Conservation (phyloP, 2,888 invertebrate genomes). For the Cryptocheilus praepositus region DNA sequence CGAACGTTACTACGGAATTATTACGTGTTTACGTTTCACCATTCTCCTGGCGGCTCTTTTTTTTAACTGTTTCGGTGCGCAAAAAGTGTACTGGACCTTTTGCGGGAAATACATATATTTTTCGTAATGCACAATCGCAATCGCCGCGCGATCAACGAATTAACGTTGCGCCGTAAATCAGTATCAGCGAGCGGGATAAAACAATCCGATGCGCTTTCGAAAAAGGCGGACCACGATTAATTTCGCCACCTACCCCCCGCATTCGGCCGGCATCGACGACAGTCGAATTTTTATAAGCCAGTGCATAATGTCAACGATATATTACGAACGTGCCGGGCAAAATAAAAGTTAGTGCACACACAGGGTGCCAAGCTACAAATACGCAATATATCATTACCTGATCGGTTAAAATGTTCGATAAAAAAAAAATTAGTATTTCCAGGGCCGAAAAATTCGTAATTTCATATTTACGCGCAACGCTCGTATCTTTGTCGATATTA, state of each 20-base stretch:
- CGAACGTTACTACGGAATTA: too few relatives aligned
- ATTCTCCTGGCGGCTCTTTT: too few relatives aligned
- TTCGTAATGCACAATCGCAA: conserved; percentile 44
- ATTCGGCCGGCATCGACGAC: conserved; percentile 45
- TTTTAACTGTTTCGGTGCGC: too few relatives aligned
- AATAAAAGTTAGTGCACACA: conserved; percentile 19
- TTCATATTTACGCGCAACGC: too few relatives aligned
- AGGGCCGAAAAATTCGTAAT: too few relatives aligned
- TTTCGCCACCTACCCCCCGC: conserved; percentile 18
- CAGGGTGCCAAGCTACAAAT: too few relatives aligned
- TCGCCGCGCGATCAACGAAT: conserved; percentile 49
- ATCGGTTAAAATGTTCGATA: too few relatives aligned
- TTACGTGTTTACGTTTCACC: too few relatives aligned
- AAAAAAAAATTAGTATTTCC: too few relatives aligned
- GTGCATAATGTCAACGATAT: conserved; percentile 57
- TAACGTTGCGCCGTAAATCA: conserved; percentile 53
- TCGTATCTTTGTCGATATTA: too few relatives aligned
- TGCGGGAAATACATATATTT: conserved; percentile 45
- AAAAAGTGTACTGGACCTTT: too few relatives aligned
- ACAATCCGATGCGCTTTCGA: conserved; percentile 18
- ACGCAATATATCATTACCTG: too few relatives aligned
- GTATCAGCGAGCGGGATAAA: conserved; percentile 40
- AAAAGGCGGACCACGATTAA: conserved; percentile 46
- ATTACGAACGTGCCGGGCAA: conserved; percentile 43
- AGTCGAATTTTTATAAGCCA: conserved; percentile 55